Evolutionary conservation across 2,113 vertebrate species (phyloP).

Genomic region (Egretta garzetta): DNA sequence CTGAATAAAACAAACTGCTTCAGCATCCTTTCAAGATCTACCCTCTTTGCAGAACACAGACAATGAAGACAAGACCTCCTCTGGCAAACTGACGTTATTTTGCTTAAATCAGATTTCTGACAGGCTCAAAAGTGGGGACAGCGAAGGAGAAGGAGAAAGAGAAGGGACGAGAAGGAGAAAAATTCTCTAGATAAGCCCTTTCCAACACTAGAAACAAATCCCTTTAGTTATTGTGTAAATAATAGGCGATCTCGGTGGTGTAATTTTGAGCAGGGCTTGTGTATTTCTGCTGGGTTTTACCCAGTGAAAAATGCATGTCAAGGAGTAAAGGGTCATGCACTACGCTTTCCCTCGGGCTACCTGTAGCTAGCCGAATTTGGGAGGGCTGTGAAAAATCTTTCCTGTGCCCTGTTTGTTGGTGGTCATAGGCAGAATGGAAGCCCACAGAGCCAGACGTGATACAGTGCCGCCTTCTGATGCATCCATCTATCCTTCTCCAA

Average conservation of each 20-base stretch:
- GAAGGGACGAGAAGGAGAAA: neutral
- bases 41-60: neutral
- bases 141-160: neutral
- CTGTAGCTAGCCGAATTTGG: neutral
- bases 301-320: neutral
- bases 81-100: neutral
- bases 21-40: neutral
- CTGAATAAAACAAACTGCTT: conserved; percentile 5
- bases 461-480: neutral
- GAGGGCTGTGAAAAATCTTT: neutral
- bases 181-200: neutral
- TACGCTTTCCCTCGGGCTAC: neutral
- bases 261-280: neutral
- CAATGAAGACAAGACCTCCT: neutral
- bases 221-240: neutral
- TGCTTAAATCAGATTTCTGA: neutral
- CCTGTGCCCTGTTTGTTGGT: neutral
- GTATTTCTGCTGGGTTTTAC: neutral
- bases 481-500: neutral
- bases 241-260: neutral
- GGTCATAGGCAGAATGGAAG: neutral
- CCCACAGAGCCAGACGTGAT: neutral
- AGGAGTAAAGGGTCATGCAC: neutral
- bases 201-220: neutral
- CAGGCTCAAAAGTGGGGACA: neutral